A percentile compares a stretch with the other conserved stretches of the same genome.
These are phyloP conservation scores for Trachymyrmex septentrionalis DNA, from an alignment of 1,140 invertebrate genomes.

Conservation along the genomic window DNA sequence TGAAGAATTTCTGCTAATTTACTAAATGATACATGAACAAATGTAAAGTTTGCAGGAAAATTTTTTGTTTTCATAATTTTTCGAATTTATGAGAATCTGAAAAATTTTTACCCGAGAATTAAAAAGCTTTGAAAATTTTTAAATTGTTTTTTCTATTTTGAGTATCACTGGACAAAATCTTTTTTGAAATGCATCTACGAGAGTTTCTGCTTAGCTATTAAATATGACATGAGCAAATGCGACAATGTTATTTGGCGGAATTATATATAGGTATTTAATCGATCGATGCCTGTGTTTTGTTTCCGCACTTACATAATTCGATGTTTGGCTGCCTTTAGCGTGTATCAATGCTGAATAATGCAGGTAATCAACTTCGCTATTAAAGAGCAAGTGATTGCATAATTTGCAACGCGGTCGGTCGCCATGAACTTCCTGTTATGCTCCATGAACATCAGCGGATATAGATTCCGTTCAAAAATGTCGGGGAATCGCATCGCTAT, in stretches of 20 bases:
- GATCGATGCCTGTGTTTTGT: background rate
- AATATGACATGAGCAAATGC: background rate
- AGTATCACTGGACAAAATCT: too few species aligned
- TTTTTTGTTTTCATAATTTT: background rate
- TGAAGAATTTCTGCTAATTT: too few species aligned
- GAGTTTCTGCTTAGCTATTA: background rate
- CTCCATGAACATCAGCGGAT: background rate
- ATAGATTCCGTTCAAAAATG: constrained; percentile 9
- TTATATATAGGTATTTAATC: background rate
- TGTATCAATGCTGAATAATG: background rate
- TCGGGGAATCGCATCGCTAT: background rate
- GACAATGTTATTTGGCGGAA: background rate
- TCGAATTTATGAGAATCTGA: background rate
- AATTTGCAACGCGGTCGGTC: constrained; percentile 13
- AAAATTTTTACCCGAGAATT: background rate
- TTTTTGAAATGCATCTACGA: background rate
- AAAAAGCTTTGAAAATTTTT: too few species aligned
- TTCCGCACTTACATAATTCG: background rate
- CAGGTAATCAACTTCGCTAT: background rate
- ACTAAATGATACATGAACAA: too few species aligned
- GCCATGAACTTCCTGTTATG: background rate
- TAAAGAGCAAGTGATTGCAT: background rate
- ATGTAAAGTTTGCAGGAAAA: too few species aligned
- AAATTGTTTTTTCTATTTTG: too few species aligned
- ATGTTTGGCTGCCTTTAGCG: background rate